Percentiles rank a stretch among this genome's conserved stretches.
Conservation (phyloP, 2,888 invertebrate genomes). For the Agrilus mali region DNA sequence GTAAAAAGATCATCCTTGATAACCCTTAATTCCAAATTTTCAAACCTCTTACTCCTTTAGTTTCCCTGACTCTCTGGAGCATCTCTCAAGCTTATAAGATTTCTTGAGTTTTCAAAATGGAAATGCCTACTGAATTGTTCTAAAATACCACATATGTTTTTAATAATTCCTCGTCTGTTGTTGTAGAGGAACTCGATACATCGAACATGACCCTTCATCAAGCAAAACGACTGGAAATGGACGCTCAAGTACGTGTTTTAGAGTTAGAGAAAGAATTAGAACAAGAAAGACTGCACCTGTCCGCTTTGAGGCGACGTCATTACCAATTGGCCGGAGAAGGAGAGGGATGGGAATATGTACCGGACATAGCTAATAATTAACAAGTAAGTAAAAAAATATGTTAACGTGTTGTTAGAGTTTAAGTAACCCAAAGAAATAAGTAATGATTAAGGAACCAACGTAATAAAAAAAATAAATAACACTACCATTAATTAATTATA, state of each 20-base stretch:
- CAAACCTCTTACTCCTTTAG: too few species aligned
- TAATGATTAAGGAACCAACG: too few species aligned
- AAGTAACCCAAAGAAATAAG: too few species aligned
- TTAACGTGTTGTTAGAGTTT: too few species aligned
- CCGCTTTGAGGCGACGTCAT: conserved; percentile 81
- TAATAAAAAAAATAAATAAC: too few species aligned
- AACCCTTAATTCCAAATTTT: too few species aligned
- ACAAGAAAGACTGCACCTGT: conserved; percentile 72
- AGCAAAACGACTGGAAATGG: conserved; percentile 94
- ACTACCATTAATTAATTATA: too few species aligned
- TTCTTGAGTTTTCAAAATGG: too few species aligned
- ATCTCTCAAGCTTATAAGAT: too few species aligned
- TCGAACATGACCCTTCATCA: conserved; percentile 82
- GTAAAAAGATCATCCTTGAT: too few species aligned
- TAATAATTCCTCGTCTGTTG: conserved; percentile 4
- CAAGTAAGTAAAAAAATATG: too few species aligned
- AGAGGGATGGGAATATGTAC: conserved; percentile 29
- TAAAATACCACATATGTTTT: neutral
- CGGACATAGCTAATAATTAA: neutral
- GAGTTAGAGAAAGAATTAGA: conserved; percentile 86
- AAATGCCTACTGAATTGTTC: neutral
- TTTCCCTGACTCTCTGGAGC: too few species aligned
- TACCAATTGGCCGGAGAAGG: conserved; percentile 70
- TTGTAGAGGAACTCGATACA: conserved; percentile 77
- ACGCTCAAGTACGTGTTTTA: conserved; percentile 87